phyloP scores from a whole-genome alignment of 2,888 invertebrate genomes.

The Erebia palarica region DNA sequence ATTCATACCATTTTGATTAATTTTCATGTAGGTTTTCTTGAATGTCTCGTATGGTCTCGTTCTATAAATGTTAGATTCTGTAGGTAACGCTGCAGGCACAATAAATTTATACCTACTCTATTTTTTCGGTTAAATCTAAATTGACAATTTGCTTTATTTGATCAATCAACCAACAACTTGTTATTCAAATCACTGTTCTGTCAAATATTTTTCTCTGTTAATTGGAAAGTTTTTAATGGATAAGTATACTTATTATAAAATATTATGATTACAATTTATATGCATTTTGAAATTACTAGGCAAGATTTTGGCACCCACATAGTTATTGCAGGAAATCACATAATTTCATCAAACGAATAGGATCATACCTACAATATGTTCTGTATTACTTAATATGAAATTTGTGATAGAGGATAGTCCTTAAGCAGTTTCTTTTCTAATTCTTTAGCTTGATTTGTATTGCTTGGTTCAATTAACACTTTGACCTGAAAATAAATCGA shows the following conservation, averaged over 20 bases:
- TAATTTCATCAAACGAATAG: too few species aligned
- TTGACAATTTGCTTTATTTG: too few species aligned
- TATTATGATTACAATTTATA: too few species aligned
- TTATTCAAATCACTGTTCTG: too few species aligned
- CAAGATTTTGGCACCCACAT: too few species aligned
- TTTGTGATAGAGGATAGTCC: neutral
- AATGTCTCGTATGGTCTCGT: neutral
- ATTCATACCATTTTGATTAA: neutral
- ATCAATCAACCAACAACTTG: too few species aligned
- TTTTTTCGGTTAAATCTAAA: neutral
- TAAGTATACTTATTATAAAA: too few species aligned
- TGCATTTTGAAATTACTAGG: too few species aligned
- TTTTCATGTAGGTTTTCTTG: neutral
- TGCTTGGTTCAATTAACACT: neutral
- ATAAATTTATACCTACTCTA: neutral
- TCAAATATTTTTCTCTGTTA: too few species aligned
- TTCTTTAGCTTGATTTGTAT: neutral
- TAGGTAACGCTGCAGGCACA: neutral
- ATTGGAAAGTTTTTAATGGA: too few species aligned
- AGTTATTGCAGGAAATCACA: too few species aligned
- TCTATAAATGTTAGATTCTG: neutral
- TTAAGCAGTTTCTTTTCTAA: neutral
- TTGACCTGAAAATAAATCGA: neutral
- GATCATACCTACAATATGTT: too few species aligned
- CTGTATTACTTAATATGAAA: neutral